Conservation (phyloP, 2,113 vertebrate genomes). For the Mesembrinibis cayennensis region DNA sequence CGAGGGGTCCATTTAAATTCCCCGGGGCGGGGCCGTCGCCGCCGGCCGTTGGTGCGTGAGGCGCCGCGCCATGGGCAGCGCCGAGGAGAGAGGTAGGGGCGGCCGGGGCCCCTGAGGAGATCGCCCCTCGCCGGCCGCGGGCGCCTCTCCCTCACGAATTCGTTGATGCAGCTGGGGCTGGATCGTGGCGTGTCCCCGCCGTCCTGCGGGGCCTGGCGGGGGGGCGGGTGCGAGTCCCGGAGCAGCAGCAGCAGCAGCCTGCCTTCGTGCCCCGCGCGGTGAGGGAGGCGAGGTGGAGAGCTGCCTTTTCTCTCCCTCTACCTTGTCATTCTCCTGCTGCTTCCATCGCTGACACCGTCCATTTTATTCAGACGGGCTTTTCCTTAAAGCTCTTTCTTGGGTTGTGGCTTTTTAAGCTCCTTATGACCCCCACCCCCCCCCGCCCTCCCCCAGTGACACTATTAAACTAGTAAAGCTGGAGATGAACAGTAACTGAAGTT, state of each 20-base stretch:
- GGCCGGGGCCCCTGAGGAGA: accelerated
- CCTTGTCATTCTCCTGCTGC: accelerated
- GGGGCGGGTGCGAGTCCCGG: neutral
- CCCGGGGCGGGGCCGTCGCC: accelerated
- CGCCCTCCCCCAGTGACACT: accelerated
- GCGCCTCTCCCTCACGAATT: neutral
- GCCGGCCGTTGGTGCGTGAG: neutral
- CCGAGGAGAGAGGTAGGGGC: slow-evolving; percentile 23
- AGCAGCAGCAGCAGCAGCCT: too few species aligned
- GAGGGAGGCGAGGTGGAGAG: accelerated
- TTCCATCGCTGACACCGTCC: accelerated
- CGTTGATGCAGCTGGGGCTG: too few species aligned
- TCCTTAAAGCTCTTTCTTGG: neutral
- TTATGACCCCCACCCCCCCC: neutral
- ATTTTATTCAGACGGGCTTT: accelerated
- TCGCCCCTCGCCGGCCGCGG: neutral
- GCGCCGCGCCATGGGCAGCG: neutral
- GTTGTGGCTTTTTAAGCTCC: neutral
- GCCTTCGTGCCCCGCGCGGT: accelerated
- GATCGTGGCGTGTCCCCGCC: accelerated
- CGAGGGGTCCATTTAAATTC: neutral
- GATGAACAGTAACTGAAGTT: neutral
- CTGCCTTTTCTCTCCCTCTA: accelerated
- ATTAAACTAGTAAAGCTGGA: neutral
- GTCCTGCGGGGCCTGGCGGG: neutral